Evolutionary conservation across 2,888 invertebrate genomes (phyloP).

Genomic region (Synanthedon vespiformis): DNA sequence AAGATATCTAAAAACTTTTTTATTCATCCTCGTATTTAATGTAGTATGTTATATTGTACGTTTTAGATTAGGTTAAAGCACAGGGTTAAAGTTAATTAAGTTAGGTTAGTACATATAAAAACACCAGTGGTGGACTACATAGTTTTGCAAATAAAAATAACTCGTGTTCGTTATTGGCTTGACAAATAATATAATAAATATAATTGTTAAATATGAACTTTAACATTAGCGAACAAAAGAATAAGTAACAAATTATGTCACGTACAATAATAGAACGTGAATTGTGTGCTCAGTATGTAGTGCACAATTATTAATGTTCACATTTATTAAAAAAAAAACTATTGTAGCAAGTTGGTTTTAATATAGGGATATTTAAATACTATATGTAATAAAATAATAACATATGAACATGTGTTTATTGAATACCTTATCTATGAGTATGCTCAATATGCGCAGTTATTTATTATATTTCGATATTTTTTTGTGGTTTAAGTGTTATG

Average conservation of each 20-base stretch:
- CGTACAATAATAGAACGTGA: conserved; percentile 37
- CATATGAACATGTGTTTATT: conserved; percentile 28
- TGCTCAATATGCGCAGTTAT: conserved; percentile 14
- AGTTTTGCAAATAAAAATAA: too few species aligned
- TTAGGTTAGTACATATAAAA: too few species aligned
- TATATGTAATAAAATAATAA: neutral
- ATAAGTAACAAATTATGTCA: conserved; percentile 32
- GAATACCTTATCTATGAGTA: conserved; percentile 12
- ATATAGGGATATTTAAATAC: conserved; percentile 11
- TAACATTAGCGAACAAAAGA: conserved; percentile 1
- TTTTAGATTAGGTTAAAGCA: too few species aligned
- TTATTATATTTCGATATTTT: neutral
- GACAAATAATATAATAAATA: neutral
- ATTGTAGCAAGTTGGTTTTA: neutral
- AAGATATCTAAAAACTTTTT: too few species aligned
- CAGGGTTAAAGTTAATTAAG: too few species aligned
- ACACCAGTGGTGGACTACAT: too few species aligned
- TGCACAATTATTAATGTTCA: conserved; percentile 24
- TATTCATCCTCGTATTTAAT: too few species aligned
- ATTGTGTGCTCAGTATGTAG: conserved; percentile 20
- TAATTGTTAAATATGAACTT: neutral
- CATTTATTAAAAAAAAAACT: conserved; percentile 8
- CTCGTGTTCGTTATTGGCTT: too few species aligned
- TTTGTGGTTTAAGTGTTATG: too few species aligned
- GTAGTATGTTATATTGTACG: too few species aligned